A percentile compares a stretch with the other conserved stretches of the same genome.
These are phyloP conservation scores for Drosophila funebris DNA, from an alignment of 1,140 invertebrate species.

Conservation along the genomic window DNA sequence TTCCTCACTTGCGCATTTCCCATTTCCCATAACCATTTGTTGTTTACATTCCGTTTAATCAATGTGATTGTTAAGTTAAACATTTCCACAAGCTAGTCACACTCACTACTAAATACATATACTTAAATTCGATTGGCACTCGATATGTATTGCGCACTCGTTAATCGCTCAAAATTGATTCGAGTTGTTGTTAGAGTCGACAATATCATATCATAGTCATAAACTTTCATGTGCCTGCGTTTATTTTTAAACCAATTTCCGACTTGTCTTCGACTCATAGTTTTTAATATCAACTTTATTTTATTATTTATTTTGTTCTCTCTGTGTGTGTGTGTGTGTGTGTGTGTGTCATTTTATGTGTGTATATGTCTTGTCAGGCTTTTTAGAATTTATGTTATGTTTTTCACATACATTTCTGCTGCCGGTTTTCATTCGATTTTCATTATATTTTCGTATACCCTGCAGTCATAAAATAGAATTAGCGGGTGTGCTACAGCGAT, in stretches of 20 bases:
- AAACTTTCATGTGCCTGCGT: slow-evolving; percentile 71
- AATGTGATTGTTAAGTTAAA: slow-evolving; percentile 61
- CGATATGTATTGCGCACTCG: neutral
- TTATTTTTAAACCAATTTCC: slow-evolving; percentile 80
- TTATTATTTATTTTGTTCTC: slow-evolving; percentile 39
- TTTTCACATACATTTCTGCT: slow-evolving; percentile 77
- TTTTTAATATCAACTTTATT: slow-evolving; percentile 73
- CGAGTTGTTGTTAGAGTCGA: slow-evolving; percentile 9
- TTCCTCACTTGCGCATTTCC: slow-evolving; percentile 70
- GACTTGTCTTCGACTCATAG: slow-evolving; percentile 46
- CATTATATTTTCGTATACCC: slow-evolving; percentile 66
- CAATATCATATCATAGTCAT: slow-evolving; percentile 57
- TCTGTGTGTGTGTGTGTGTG: neutral
- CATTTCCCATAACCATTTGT: slow-evolving; percentile 56
- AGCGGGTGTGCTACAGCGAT: neutral
- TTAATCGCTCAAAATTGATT: slow-evolving; percentile 51
- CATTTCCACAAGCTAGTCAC: slow-evolving; percentile 48
- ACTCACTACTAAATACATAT: slow-evolving; percentile 1
- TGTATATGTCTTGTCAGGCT: slow-evolving; percentile 73
- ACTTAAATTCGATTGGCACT: neutral
- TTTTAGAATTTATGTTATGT: slow-evolving; percentile 81
- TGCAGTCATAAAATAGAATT: slow-evolving; percentile 9
- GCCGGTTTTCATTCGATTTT: slow-evolving; percentile 62
- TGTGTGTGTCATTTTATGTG: slow-evolving; percentile 50
- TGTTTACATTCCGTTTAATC: slow-evolving; percentile 29